Base-by-base conservation (phyloP, 2,113 vertebrate genomes). In the Scopus umbretta region DNA sequence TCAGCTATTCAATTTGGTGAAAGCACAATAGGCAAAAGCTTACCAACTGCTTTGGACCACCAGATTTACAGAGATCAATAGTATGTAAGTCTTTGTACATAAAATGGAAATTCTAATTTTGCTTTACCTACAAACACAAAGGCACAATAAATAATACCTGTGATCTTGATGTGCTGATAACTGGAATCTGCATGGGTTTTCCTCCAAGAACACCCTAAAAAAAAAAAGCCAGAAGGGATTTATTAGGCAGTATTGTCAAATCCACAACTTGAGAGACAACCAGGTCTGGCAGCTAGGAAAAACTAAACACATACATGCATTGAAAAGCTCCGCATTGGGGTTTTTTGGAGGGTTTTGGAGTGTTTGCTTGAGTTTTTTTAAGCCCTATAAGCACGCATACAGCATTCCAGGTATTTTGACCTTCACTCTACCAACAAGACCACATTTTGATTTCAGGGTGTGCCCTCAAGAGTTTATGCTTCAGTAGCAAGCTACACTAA, bases 141-240 rank as follows among this genome's bases (percentile, higher is more conserved):
- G 36, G 32, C 61, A 95, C 42, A 71, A 74, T 86, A 88, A 42
- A 38, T 71, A 79, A 91, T 99, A 99, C 99, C 99, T 99, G 99
- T 97, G 98, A 98, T 96, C 99, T 98, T 87, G 98, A 98, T 63
- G 98, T 98, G 96, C 98, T 98, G 70, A 99, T 98, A 91, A 98
- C 98, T 96, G 99, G 98, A 98, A 99, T 98, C 91, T 98, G 98
- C 97, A 98, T 98, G 53, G 98, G 96, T 95, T 99, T 99, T 92
- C 98, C 95, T 78, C 85, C 93, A 91, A 95, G 66, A 34, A 83
- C 73, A 62, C 96, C 97, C 99, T 99, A 89, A 92, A 92, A 92
- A 92, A 92, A 82, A 80, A 43, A 43, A 83, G 47, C 26, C 91
- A 95, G 49, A 88, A 91, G 20, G 49, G 20, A 67, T 56, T 73